Evolutionary conservation across 2,797 vertebrate species (phyloP).

Genomic region (Lagorchestes hirsutus): DNA sequence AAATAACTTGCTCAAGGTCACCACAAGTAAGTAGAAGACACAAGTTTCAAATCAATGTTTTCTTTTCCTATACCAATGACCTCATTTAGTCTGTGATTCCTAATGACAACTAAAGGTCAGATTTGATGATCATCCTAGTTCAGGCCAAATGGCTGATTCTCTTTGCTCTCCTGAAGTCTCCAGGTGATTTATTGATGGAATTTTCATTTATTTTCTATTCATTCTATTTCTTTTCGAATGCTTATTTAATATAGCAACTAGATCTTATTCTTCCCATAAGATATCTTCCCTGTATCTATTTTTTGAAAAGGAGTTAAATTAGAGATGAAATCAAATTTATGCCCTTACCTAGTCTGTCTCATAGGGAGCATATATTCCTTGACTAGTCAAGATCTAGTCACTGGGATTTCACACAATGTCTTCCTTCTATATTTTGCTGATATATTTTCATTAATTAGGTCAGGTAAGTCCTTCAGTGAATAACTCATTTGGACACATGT

Average conservation of each 20-base stretch:
- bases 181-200: background rate
- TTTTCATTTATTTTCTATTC: background rate
- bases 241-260: background rate
- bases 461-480: background rate
- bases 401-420: background rate
- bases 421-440: background rate
- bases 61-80: background rate
- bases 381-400: background rate
- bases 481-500: background rate
- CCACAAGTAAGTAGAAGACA: background rate
- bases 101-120: background rate
- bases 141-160: background rate
- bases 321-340: background rate
- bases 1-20: background rate
- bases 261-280: background rate
- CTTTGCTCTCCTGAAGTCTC: background rate
- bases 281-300: background rate
- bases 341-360: background rate
- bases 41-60: background rate
- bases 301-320: background rate
- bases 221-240: background rate
- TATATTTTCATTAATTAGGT: background rate
- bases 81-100: background rate
- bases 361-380: background rate
- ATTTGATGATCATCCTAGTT: background rate